Percentiles rank a stretch among this genome's conserved stretches.
Evolutionary conservation across 2,797 vertebrate species (phyloP).

Genomic region (Apodemus agrarius): DNA sequence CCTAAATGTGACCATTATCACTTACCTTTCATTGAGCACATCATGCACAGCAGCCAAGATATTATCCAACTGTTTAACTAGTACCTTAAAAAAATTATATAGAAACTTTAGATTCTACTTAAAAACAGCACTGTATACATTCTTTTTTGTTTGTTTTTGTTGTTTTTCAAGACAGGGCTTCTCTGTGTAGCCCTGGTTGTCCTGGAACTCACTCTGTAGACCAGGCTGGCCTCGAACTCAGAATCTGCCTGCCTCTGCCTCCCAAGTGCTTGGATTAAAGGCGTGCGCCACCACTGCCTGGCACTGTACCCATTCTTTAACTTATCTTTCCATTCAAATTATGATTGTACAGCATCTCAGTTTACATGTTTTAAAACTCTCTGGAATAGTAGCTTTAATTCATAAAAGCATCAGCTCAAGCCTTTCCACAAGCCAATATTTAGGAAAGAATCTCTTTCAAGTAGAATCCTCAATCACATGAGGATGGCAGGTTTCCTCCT

Average conservation of each 20-base stretch:
- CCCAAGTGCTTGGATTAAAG: too few relatives aligned
- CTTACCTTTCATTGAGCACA: conserved; percentile 98
- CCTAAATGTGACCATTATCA: conserved; percentile 51
- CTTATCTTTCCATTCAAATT: conserved; percentile 29
- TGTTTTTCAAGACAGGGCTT: too few relatives aligned
- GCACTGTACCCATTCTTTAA: neutral
- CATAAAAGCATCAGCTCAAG: neutral
- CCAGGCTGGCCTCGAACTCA: too few relatives aligned
- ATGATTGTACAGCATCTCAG: neutral
- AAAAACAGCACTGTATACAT: conserved; percentile 13
- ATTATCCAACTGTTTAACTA: conserved; percentile 99
- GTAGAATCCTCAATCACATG: neutral
- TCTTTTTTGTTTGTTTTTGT: neutral
- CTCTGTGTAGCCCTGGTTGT: too few relatives aligned
- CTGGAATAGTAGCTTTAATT: neutral
- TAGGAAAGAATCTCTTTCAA: neutral
- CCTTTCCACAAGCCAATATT: neutral
- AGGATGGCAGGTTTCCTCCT: neutral
- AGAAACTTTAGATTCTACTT: conserved; percentile 55
- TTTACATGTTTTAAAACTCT: neutral
- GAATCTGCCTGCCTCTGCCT: too few relatives aligned
- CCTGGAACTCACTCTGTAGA: too few relatives aligned
- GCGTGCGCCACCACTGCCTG: neutral
- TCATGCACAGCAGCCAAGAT: conserved; percentile 97
- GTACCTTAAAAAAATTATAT: conserved; percentile 88